Base-by-base conservation (phyloP, 2,113 vertebrate genomes). In the Marcusenius ussheri region DNA sequence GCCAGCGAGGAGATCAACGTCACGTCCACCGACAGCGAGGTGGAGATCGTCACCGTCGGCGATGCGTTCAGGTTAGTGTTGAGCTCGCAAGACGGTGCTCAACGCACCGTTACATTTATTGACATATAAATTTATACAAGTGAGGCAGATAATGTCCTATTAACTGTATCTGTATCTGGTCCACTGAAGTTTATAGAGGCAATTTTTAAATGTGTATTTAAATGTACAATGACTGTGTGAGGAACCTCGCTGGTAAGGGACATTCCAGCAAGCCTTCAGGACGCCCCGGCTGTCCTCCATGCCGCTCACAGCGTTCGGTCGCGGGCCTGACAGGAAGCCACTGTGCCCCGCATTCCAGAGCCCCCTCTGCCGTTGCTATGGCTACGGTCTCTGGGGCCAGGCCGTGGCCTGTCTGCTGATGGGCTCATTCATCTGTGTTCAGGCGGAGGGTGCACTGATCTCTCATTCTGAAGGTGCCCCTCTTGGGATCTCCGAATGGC, bases 1-100 rank as follows among this genome's bases (percentile, higher is more conserved):
- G 97, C 97, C 94, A 99, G 97, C 4, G 98, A 99, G 96, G 98
- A 99, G 96, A 99, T 99, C 95, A 99, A 99, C 74, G 98, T 99
- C 95, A 99, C 98, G 93, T 99, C 98, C 92, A 99, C 98, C 7
- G 98, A 99, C 91, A 99, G 98, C 39, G 98, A 99, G 95, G 98
- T 99, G 89, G 98, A 99, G 94, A 99, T 99, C 35, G 98, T 99
- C 90, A 99, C 98, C 17, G 97, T 99, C 80, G 98, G 98, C 93
- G 98, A 99, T 93, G 97, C 96, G 91, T 99, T 97, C 95, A 97
- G 98, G 98, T 99, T 92, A 94, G 95, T 49, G 70, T 39, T 42
- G 24, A 9, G 9, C 70, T 51, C 47, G 58, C n/a, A 66, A n/a
- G 8, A 1, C 4, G 51, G 51, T 5, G 58, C 58, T 4, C 58